Conservation (phyloP, 2,888 invertebrate genomes). For the Tachystola acroxantha region DNA sequence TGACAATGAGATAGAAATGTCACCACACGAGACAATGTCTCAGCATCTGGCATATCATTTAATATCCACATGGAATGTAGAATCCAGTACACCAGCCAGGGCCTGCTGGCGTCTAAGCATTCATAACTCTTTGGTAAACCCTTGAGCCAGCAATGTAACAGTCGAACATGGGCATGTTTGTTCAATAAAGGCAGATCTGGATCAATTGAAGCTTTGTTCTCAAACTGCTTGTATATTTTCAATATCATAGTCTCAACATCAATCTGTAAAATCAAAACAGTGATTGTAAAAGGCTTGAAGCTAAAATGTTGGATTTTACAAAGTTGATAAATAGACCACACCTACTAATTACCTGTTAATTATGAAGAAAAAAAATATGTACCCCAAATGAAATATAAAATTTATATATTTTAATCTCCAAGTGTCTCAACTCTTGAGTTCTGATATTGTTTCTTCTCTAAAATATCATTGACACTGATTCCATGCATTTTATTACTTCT, state of each 20-base stretch:
- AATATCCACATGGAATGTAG: slow-evolving; percentile 90
- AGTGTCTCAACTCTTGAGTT: too few relatives aligned
- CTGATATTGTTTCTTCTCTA: too few relatives aligned
- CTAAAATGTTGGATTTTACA: too few relatives aligned
- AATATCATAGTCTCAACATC: slow-evolving; percentile 57
- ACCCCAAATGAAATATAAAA: too few relatives aligned
- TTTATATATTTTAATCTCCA: too few relatives aligned
- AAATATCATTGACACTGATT: too few relatives aligned
- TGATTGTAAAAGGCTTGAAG: too few relatives aligned
- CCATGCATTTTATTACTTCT: too few relatives aligned
- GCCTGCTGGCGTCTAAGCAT: slow-evolving; percentile 94
- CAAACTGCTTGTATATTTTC: slow-evolving; percentile 58
- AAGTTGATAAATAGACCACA: too few relatives aligned
- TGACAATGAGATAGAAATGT: slow-evolving; percentile 81
- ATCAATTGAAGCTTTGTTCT: slow-evolving; percentile 60
- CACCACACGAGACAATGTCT: slow-evolving; percentile 54
- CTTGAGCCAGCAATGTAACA: slow-evolving; percentile 83
- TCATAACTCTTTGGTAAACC: slow-evolving; percentile 84
- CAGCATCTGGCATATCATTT: slow-evolving; percentile 65
- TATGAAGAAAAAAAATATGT: too few relatives aligned
- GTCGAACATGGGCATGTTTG: slow-evolving; percentile 80
- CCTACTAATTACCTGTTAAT: too few relatives aligned
- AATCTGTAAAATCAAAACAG: slow-evolving; percentile 33
- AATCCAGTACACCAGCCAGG: slow-evolving; percentile 99
- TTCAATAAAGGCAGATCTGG: slow-evolving; percentile 79